Base-by-base conservation (phyloP, 2,888 invertebrate genomes). In the Apodemia duryi region DNA sequence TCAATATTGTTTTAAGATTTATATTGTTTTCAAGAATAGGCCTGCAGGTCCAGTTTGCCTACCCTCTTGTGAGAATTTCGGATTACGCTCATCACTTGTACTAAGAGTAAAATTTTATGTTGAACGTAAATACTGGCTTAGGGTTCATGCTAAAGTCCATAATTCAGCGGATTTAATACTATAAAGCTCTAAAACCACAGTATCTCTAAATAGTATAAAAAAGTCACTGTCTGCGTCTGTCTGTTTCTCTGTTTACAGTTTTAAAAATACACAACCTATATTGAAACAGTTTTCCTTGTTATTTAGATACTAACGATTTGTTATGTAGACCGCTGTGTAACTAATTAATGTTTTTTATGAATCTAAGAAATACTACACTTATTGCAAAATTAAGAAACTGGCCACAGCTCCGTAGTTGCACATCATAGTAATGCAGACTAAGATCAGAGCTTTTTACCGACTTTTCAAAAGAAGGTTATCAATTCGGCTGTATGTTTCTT, bases 41-140 rank as follows among this genome's bases (percentile, higher is more conserved):
- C 21, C 21, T 21, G 21, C 21, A 21, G 21, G 21, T 21, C 21
- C 21, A 21, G 21, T 21, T 21, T 21, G 21, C 21, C 21, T 21
- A 21, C 21, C 2, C 13, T 46, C 5, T n/a, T 46, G 2, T 43
- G n/a, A 13, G 46, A 13, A 13, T 46, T 46, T 46, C 1, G 29
- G 5, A 2, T 3, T 28, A 54, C 9, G 52, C 52, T 54, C 4
- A 54, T 54, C 52, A 54, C 52, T 54, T 54, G 52, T 6, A 21
- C 54, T 9, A 28, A 11, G 7, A 4, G 11, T 1, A 29, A 54
- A 54, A 29, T 29, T 54, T 54, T 29, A 54, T 54, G 54, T 54
- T 54, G 54, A 28, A 29, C 54, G 54, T 54, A 54, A 54, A 54
- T 54, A 29, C 54, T 54, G 54, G 28, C 54, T 54, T 54, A 54